These are phyloP conservation scores for Cyrtorhinus lividipennis DNA, from an alignment of 1,140 invertebrate genomes.

Conservation along the genomic window DNA sequence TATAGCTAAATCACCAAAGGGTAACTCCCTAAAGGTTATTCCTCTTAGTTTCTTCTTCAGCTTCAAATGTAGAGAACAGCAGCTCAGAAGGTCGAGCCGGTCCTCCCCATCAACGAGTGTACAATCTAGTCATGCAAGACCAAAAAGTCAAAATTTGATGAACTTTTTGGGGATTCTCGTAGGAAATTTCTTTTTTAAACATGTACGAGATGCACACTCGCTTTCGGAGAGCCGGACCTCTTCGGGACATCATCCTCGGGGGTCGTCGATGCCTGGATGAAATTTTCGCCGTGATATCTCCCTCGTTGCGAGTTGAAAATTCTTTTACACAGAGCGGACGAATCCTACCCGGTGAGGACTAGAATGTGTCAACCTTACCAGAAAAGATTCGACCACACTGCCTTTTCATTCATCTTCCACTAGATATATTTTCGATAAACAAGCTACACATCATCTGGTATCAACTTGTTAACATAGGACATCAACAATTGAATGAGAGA, in stretches of 20 bases:
- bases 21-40: constrained; percentile 3
- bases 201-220: constrained; percentile 3
- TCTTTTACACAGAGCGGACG: background rate
- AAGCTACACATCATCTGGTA: too few relatives aligned
- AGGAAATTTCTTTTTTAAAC: too few relatives aligned
- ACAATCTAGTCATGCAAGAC: constrained; percentile 21
- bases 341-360: constrained; percentile 3
- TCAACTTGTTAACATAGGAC: too few relatives aligned
- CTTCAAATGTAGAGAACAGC: background rate
- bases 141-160: too few relatives aligned
- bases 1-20: constrained; percentile 21
- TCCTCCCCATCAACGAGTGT: constrained; percentile 18
- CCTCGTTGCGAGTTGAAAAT: background rate
- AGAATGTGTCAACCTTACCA: background rate
- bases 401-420: background rate
- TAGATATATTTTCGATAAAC: too few relatives aligned
- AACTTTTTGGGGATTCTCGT: too few relatives aligned
- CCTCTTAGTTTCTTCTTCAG: background rate
- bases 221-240: background rate
- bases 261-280: too few relatives aligned
- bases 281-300: background rate
- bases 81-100: background rate
- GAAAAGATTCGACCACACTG: background rate
- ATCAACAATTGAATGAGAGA: too few relatives aligned
- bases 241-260: too few relatives aligned